Evolutionary conservation across 2,113 vertebrate genomes (phyloP), one percentile per base, ranked within the genome.

Genomic region (Microtus pennsylvanicus): DNA sequence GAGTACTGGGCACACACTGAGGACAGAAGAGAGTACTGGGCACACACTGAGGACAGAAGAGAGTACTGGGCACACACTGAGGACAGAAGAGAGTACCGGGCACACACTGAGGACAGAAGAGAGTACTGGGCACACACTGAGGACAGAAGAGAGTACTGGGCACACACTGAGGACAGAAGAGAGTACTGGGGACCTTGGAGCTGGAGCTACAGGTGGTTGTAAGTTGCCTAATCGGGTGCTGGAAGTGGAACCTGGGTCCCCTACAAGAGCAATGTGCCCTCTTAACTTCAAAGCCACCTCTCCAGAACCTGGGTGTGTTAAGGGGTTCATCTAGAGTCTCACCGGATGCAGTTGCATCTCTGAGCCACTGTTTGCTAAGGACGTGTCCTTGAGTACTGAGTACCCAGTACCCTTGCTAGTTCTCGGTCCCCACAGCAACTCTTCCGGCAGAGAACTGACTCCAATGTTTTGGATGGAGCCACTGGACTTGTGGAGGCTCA

Each of bases 391-490:
- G 11, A 26, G 12, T 1, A 2, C 72, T 5, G 16, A 6, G 58
- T 47, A 33, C 26, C 2, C 2, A 45, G 28, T 13, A 30, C 5
- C 12, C 1, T 22, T 67, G 1, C 33, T 19, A 9, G 14, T 12
- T 24, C 38, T 82, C 30, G 19, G 76, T 33, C 24, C 6, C 19
- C 58, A 58, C 21, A 58, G 58, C 58, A 21, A 58, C 58, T 58
- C 58, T 65, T 74, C 19, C 5, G 14, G 38, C 61, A 2, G 45
- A 47, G 26, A 11, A 61, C 8, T 9, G 35, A 45, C 55, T 3
- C 9, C 35, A 5, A 4, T 21, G 50, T 33, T 4, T 26, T 5
- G 33, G 70, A 47, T 19, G 35, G 22, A 3, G 45, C 21, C 9
- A 1, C n/a, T 30, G 10, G 8, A 38, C 50, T 7, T 7, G 3